A percentile compares a stretch with the other conserved stretches of the same genome.
phyloP scores from a whole-genome alignment of 2,113 vertebrate species.

The Daubentonia madagascariensis region DNA sequence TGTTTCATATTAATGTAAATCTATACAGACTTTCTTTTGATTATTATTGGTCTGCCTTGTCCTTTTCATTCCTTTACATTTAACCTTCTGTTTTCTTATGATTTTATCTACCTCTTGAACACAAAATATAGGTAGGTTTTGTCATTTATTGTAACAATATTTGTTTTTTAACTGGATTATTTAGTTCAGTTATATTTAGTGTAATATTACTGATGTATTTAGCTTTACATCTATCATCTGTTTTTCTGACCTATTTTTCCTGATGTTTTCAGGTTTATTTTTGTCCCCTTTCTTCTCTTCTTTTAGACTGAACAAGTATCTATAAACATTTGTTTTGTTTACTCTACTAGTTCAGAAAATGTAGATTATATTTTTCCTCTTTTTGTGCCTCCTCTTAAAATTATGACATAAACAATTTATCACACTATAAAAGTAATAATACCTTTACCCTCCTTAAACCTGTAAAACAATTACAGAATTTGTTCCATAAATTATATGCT shows the following conservation, averaged over 20 bases:
- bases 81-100: not conserved
- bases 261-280: not conserved
- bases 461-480: not conserved
- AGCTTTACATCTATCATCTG: not conserved
- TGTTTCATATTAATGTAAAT: not conserved
- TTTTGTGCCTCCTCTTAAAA: not conserved
- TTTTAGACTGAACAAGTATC: not conserved
- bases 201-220: not conserved
- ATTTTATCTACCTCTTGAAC: not conserved
- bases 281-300: not conserved
- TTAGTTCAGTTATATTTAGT: not conserved
- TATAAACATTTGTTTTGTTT: not conserved
- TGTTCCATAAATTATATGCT: not conserved
- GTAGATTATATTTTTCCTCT: not conserved
- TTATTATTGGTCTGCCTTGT: not conserved
- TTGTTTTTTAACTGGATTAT: not conserved
- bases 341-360: not conserved
- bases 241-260: not conserved
- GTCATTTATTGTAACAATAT: not conserved
- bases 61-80: not conserved
- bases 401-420: not conserved
- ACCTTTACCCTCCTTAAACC: not conserved
- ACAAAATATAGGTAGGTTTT: not conserved
- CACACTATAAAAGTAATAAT: not conserved
- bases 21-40: not conserved